A percentile compares a stretch with the other conserved stretches of the same genome.
Evolutionary conservation across 2,113 vertebrate genomes (phyloP).

Genomic region (Heteronetta atricapilla): DNA sequence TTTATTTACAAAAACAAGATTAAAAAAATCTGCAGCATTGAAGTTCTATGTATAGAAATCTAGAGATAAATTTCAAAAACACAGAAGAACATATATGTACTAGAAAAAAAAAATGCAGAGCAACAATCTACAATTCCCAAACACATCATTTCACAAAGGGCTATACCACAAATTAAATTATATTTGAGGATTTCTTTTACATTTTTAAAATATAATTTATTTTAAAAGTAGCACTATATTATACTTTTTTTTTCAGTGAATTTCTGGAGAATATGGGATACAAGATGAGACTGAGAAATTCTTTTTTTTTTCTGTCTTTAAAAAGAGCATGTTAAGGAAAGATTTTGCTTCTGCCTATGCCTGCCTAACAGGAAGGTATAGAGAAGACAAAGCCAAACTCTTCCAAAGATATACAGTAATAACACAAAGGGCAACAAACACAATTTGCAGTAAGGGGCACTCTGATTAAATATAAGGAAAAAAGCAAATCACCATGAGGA

Average conservation of each 20-base stretch:
- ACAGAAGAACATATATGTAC: not conserved
- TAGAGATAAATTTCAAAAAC: not conserved
- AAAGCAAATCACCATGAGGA: not conserved
- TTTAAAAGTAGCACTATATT: not conserved
- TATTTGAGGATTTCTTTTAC: not conserved
- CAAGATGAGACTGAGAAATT: not conserved
- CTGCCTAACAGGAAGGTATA: not conserved
- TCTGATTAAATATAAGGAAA: not conserved
- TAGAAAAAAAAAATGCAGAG: not conserved
- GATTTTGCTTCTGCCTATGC: not conserved
- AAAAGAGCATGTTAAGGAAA: not conserved
- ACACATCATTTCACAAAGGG: not conserved
- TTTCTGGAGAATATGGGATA: not conserved
- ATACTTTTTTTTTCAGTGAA: not conserved
- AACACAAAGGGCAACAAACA: not conserved
- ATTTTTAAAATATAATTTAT: not conserved
- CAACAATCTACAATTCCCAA: fast-evolving
- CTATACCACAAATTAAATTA: not conserved
- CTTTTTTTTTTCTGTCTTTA: not conserved
- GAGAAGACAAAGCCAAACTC: not conserved
- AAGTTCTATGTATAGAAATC: not conserved
- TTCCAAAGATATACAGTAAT: not conserved
- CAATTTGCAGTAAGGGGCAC: not conserved
- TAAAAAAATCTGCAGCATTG: not conserved
- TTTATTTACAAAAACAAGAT: not conserved